phyloP scores from a whole-genome alignment of 2,113 vertebrate genomes.

The Dicrurus megarhynchus region DNA sequence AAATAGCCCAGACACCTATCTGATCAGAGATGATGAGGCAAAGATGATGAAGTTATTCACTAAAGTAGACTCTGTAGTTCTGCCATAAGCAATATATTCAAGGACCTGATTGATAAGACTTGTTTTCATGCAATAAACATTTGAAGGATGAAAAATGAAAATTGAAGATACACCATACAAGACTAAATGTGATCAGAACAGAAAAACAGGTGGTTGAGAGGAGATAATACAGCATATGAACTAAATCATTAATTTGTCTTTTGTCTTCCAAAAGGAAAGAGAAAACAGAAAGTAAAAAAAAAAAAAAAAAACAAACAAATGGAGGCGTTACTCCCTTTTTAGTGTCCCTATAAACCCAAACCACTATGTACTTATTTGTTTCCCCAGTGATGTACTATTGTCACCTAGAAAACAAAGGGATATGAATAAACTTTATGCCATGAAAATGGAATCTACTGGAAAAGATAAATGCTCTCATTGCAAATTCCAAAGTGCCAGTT shows the following conservation, averaged over 20 bases:
- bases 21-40: not conserved
- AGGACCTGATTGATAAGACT: slow-evolving; percentile 23
- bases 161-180: not conserved
- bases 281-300: not conserved
- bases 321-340: not conserved
- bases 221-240: not conserved
- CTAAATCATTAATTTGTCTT: not conserved
- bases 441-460: not conserved
- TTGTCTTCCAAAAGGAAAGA: not conserved
- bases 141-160: not conserved
- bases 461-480: not conserved
- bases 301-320: not conserved
- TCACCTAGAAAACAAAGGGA: not conserved
- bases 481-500: not conserved
- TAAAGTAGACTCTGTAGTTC: not conserved
- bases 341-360: not conserved
- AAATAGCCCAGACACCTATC: not conserved
- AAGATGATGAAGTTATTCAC: slow-evolving; percentile 14
- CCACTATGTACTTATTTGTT: not conserved
- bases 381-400: not conserved
- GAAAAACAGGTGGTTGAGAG: not conserved
- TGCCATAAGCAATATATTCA: slow-evolving; percentile 42
- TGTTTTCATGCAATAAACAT: not conserved
- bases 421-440: not conserved
- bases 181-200: not conserved